Conservation (phyloP, 37 sponge, comb jelly and placozoan species). For the Crambe crambe region DNA sequence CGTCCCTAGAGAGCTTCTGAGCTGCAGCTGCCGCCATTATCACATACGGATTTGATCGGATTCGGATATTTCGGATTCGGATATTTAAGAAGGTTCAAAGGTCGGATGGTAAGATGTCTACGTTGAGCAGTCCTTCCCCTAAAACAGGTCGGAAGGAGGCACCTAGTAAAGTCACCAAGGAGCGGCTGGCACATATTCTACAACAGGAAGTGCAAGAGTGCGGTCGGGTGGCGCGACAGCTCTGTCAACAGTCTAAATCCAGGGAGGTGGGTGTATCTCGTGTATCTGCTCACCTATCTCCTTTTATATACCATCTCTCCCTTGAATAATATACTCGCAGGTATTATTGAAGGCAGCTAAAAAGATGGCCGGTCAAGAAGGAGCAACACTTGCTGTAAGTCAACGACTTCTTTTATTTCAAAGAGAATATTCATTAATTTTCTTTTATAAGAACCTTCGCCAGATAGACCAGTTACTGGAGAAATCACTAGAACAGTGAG, state of each 20-base stretch:
- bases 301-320: too few relatives aligned
- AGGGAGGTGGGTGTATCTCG: conserved; percentile 23
- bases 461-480: conserved; percentile 45
- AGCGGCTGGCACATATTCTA: conserved; percentile 3
- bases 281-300: too few relatives aligned
- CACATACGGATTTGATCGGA: too few relatives aligned
- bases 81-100: neutral
- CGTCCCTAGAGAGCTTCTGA: conserved; percentile 69
- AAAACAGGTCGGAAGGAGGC: neutral
- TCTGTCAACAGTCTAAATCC: conserved; percentile 44
- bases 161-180: conserved; percentile 50
- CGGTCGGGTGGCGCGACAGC: conserved; percentile 27
- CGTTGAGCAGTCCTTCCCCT: neutral
- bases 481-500: conserved; percentile 29
- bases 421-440: too few relatives aligned
- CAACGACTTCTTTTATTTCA: too few relatives aligned
- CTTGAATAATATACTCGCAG: too few relatives aligned
- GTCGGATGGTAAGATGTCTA: neutral
- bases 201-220: conserved; percentile 39
- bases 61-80: too few relatives aligned
- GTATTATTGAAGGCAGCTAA: conserved; percentile 44
- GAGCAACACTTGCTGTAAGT: conserved; percentile 9
- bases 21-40: conserved; percentile 14
- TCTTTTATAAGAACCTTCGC: conserved; percentile 27
- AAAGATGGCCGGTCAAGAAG: conserved; percentile 49